Evolutionary conservation across 23 tunicate genomes (phyloP), one percentile per base, ranked within the genome.

Genomic region (Phallusia fumigata): DNA sequence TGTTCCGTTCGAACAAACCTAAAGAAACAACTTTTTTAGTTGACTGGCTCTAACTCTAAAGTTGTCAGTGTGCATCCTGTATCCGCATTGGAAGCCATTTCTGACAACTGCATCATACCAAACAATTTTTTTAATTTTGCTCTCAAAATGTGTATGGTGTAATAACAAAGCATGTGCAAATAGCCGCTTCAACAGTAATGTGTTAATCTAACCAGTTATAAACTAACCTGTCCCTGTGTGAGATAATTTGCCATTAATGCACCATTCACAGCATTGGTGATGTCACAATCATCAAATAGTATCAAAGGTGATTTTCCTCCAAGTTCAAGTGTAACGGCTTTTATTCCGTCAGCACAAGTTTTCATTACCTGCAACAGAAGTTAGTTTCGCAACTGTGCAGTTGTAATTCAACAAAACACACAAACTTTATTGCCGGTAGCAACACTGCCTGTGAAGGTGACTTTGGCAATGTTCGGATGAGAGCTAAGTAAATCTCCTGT

Each of bases 1-100:
- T 19, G 99, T 97, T 28, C 97, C 99, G 45, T 97, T 97, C 10
- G 99, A 97, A 72, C 99, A 97, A 13, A 97, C 99, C 93, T 93
- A 49, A 35, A 33, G 1, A 79, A n/a, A n/a, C 40, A 36, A 47
- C 40, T 34, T 18, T 52, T 52, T 52, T 18, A 18, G 65, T 19
- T 52, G 65, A 19, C 19, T 52, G 65, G 65, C 19, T 18, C 19
- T 18, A 19, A 18, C 65, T 52, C 19, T 18, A 18, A 19, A 52
- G 16, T 22, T 16, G n/a, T 73, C n/a, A 28, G 31, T 26, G 18
- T n/a, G n/a, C n/a, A n/a, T n/a, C n/a, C n/a, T n/a, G n/a, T n/a
- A n/a, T n/a, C n/a, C n/a, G n/a, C n/a, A n/a, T n/a, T n/a, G n/a
- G n/a, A n/a, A n/a, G n/a, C n/a, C n/a, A n/a, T n/a, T n/a, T n/a